phyloP scores from a whole-genome alignment of 2,888 invertebrate genomes.

The Xestia c-nigrum region DNA sequence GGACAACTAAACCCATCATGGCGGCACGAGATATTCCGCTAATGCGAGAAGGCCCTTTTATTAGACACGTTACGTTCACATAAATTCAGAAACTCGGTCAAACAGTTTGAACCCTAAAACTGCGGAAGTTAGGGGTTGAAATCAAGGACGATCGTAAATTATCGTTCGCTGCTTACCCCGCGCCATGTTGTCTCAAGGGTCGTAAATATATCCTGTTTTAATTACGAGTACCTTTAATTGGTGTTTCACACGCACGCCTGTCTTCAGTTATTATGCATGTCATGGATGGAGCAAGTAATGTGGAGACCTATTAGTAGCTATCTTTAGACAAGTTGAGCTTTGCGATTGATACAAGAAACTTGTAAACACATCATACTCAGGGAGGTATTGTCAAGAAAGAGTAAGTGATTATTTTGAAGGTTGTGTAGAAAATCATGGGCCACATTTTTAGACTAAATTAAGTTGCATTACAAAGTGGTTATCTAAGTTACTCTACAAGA shows the following conservation, averaged over 20 bases:
- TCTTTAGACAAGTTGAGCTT: conserved; percentile 28
- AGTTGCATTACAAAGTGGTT: not conserved
- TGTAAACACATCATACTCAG: not conserved
- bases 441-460: not conserved
- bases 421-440: not conserved
- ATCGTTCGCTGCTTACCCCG: conserved; percentile 79
- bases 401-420: not conserved
- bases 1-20: conserved; percentile 61
- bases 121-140: conserved; percentile 81
- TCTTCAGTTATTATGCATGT: conserved; percentile 64
- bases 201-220: conserved; percentile 88
- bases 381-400: not conserved
- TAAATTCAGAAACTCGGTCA: conserved; percentile 75
- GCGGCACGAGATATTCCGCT: conserved; percentile 57
- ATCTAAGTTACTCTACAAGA: not conserved
- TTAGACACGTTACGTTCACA: conserved; percentile 68
- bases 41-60: conserved; percentile 66
- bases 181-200: conserved; percentile 86
- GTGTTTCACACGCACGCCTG: conserved; percentile 79
- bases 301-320: conserved; percentile 41
- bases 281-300: conserved; percentile 51
- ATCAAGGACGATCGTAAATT: conserved; percentile 87
- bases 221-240: conserved; percentile 86
- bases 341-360: not conserved
- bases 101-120: conserved; percentile 70